Base-by-base conservation (phyloP, 2,797 vertebrate species). In the Cichlasoma orientale region DNA sequence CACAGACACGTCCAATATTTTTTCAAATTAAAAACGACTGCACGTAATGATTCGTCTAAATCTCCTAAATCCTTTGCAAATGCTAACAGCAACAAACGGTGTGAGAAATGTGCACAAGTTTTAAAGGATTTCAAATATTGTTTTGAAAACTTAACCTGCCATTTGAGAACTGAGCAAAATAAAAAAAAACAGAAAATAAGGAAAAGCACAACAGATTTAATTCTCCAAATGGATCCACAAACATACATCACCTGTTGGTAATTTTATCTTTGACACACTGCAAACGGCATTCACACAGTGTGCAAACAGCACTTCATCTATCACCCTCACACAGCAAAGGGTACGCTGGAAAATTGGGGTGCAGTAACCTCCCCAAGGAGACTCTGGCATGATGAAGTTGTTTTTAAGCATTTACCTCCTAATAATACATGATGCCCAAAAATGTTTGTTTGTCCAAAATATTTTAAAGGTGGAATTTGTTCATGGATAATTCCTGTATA, bases 401-500 rank as follows among this genome's bases (percentile, higher is more conserved):
- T 44, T 63, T 63, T 63, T 44, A 63, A 25, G 3, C 21, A 41
- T 63, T 63, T 63, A 18, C 16, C 10, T 44, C 21, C 3, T 11
- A 25, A 8, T 41, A 25, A 9, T 25, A 63, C 7, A 63, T 11
- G 13, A 11, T 1, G 4, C 21, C 21, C 1, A 16, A 63, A 63
- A 25, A 44, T 1, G 38, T 63, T 44, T 44, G 44, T 23, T 41
- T 44, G 25, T 14, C 4, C 38, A 63, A 36, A 44, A 63, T 63
- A 63, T 44, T 63, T 63, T 63, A 66, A 47, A 14, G 23, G 14
- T 47, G 61, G 9, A 66, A 66, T 47, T 66, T 66, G 19, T 16
- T 44, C 38, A 25, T 2, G 0, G 41, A 63, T 0, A 18, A 41
- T 63, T 9, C 0, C 18, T 18, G 25, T 66, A 66, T 0, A 66